Percentiles rank a stretch among this genome's conserved stretches.
These are phyloP conservation scores for Aphelinus certus DNA, from an alignment of 1,140 invertebrate genomes.

Conservation along the genomic window DNA sequence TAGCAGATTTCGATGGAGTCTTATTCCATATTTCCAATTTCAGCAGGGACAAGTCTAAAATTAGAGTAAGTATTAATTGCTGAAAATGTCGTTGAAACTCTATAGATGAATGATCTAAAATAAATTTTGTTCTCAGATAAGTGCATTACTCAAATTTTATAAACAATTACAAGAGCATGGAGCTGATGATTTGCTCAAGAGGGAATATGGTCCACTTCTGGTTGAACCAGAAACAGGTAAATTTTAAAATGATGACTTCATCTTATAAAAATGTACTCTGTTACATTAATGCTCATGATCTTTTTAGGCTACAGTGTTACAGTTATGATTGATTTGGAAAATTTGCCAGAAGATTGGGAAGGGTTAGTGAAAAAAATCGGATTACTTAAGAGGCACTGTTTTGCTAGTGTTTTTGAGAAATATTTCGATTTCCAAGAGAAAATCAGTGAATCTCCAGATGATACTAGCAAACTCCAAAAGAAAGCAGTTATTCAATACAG, in stretches of 20 bases:
- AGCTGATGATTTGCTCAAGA: slow-evolving; percentile 93
- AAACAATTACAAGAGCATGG: slow-evolving; percentile 98
- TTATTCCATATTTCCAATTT: slow-evolving; percentile 98
- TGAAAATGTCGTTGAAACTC: neutral
- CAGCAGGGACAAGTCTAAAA: slow-evolving; percentile 95
- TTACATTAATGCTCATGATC: neutral
- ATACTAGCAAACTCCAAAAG: slow-evolving; percentile 88
- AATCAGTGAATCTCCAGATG: slow-evolving; percentile 96
- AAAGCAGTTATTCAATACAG: slow-evolving; percentile 98
- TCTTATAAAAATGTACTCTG: neutral
- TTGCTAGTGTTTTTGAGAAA: slow-evolving; percentile 99
- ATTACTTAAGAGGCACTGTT: slow-evolving; percentile 96
- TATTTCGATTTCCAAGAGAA: slow-evolving; percentile 98
- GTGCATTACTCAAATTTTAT: slow-evolving; percentile 98
- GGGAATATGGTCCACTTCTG: slow-evolving; percentile 88
- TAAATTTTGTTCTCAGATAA: slow-evolving; percentile 75
- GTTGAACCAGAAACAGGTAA: slow-evolving; percentile 86
- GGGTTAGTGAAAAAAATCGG: slow-evolving; percentile 91
- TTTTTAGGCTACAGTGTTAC: slow-evolving; percentile 92
- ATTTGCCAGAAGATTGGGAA: slow-evolving; percentile 90
- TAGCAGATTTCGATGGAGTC: slow-evolving; percentile 99
- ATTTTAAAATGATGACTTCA: slow-evolving; percentile 16
- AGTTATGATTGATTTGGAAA: slow-evolving; percentile 91
- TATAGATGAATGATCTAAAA: neutral
- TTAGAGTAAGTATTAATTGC: slow-evolving; percentile 78